Evolutionary conservation across 1,140 invertebrate species (phyloP).

Genomic region (Drosophila truncata): DNA sequence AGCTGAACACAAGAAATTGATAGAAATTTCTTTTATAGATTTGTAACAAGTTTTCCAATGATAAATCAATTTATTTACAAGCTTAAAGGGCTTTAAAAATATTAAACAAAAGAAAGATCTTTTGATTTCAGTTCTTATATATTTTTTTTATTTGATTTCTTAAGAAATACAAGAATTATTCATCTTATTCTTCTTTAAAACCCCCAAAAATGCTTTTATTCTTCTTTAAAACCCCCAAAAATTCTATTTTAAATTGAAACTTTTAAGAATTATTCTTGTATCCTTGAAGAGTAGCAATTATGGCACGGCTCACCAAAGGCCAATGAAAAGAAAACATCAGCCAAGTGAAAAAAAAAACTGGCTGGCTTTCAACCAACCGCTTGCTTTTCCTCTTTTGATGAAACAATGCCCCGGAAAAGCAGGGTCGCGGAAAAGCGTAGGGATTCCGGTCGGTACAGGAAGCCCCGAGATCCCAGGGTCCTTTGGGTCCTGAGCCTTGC

Average conservation of each 20-base stretch:
- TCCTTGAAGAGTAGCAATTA: slow-evolving; percentile 35
- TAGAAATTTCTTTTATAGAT: neutral
- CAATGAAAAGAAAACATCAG: slow-evolving; percentile 69
- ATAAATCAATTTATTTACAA: neutral
- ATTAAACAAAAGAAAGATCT: too few relatives aligned
- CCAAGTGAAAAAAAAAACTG: slow-evolving; percentile 30
- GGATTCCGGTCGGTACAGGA: slow-evolving; percentile 9
- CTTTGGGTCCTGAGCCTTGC: neutral
- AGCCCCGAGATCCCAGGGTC: slow-evolving; percentile 6
- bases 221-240: neutral
- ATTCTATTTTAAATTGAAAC: neutral
- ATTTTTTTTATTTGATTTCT: neutral
- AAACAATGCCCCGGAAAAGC: slow-evolving; percentile 37
- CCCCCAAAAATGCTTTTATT: neutral
- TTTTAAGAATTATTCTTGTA: neutral
- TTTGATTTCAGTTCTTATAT: neutral
- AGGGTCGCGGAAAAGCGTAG: neutral
- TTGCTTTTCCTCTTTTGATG: slow-evolving; percentile 45
- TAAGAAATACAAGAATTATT: neutral
- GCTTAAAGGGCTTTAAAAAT: too few relatives aligned
- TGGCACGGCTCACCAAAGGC: slow-evolving; percentile 31
- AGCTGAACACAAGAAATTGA: neutral
- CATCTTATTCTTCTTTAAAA: neutral
- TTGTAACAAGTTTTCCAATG: neutral
- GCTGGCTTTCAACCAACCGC: slow-evolving; percentile 4